These are phyloP conservation scores for Pomatostomus ruficeps DNA, from an alignment of 2,113 vertebrate genomes.

Conservation along the genomic window DNA sequence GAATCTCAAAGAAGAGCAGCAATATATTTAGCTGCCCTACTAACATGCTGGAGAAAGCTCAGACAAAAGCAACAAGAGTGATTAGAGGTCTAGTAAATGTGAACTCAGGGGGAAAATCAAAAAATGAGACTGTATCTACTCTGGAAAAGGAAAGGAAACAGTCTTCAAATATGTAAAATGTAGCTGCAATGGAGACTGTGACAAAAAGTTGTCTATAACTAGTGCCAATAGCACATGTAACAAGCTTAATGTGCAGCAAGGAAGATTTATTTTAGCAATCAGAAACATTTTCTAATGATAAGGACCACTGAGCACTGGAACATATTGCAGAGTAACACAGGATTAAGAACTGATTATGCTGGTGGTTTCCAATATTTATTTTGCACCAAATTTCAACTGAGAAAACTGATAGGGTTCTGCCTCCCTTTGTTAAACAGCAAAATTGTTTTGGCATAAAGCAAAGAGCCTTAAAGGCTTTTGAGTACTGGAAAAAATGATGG, in stretches of 20 bases:
- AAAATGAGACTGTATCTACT: background rate
- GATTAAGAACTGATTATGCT: background rate
- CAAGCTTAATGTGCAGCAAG: background rate
- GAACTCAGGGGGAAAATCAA: background rate
- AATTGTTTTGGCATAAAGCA: background rate
- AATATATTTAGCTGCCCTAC: slow-evolving; percentile 43
- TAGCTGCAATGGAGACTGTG: background rate
- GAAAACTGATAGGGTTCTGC: background rate
- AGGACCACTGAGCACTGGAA: background rate
- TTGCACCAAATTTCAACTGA: background rate
- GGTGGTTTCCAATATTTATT: background rate
- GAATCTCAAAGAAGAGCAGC: slow-evolving; percentile 12
- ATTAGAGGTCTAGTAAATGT: background rate
- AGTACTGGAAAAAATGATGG: background rate
- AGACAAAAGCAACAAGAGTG: background rate
- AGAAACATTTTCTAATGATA: background rate
- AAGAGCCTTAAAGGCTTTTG: background rate
- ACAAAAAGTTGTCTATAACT: background rate
- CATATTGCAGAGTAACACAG: background rate
- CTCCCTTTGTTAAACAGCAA: background rate
- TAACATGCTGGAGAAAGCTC: slow-evolving; percentile 3
- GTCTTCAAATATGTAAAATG: background rate
- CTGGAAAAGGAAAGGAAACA: background rate
- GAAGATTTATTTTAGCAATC: background rate
- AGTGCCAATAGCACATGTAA: background rate